These are phyloP conservation scores for Scaptomyza caliginosa DNA, from an alignment of 2,888 invertebrate species.

Conservation along the genomic window DNA sequence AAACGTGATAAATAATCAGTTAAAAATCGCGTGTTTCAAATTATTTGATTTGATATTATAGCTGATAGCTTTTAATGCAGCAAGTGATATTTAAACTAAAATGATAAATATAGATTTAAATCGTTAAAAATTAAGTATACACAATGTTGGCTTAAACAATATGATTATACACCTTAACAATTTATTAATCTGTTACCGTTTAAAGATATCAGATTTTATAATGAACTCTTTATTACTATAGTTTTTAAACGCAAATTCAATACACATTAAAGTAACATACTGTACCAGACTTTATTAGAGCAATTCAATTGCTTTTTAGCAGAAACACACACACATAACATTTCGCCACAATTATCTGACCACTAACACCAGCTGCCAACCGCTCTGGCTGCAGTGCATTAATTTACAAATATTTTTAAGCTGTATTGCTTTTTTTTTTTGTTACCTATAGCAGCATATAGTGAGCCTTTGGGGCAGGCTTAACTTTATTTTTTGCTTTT, in stretches of 20 bases:
- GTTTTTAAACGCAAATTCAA: too few relatives aligned
- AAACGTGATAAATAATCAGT: background rate
- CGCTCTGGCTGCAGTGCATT: conserved; percentile 35
- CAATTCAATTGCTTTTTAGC: conserved; percentile 10
- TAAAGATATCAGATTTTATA: too few relatives aligned
- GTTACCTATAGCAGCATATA: conserved; percentile 20
- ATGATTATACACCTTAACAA: too few relatives aligned
- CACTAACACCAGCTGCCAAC: conserved; percentile 33
- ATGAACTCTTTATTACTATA: too few relatives aligned
- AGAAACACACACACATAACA: background rate
- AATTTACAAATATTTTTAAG: conserved; percentile 54
- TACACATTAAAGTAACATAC: background rate
- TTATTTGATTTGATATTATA: background rate
- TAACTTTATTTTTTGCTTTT: conserved; percentile 24
- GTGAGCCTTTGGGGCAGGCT: conserved; percentile 38
- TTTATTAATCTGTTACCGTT: too few relatives aligned
- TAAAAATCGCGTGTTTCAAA: background rate
- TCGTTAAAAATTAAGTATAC: too few relatives aligned
- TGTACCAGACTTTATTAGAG: conserved; percentile 4
- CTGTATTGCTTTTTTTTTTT: conserved; percentile 18
- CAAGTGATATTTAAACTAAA: too few relatives aligned
- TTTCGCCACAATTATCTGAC: conserved; percentile 51
- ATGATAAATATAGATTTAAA: too few relatives aligned
- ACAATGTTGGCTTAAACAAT: too few relatives aligned
- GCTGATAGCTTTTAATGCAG: too few relatives aligned